Conservation (phyloP, 2,113 vertebrate species). For the Eretmochelys imbricata region DNA sequence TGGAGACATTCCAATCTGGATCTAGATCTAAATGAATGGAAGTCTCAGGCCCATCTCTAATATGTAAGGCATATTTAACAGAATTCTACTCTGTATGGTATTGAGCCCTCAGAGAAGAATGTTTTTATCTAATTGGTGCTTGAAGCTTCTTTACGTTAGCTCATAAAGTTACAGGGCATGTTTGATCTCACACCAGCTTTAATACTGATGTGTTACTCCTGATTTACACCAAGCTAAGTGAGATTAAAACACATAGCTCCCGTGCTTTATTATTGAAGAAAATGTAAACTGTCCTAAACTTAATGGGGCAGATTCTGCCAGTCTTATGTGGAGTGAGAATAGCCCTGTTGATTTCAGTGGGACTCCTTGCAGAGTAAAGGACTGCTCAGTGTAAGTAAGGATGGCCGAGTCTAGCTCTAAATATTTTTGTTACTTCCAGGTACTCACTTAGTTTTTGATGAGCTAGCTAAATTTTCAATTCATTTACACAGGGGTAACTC, state of each 20-base stretch:
- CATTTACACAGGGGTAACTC: not conserved
- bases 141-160: not conserved
- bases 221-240: not conserved
- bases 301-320: accelerated
- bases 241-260: not conserved
- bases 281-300: not conserved
- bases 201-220: not conserved
- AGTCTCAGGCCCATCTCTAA: not conserved
- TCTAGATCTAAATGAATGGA: not conserved
- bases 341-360: not conserved
- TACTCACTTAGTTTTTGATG: not conserved
- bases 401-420: not conserved
- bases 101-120: not conserved
- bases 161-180: accelerated
- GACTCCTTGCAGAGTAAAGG: not conserved
- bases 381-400: not conserved
- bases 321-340: no score
- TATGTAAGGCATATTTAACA: accelerated
- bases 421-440: not conserved
- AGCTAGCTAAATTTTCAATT: not conserved
- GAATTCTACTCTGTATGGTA: not conserved
- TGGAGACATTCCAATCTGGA: not conserved
- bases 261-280: not conserved
- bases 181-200: accelerated
- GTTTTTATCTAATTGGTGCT: not conserved